A percentile compares a stretch with the other conserved stretches of the same genome.
phyloP scores from a whole-genome alignment of 2,113 vertebrate species.

The Scophthalmus maximus region DNA sequence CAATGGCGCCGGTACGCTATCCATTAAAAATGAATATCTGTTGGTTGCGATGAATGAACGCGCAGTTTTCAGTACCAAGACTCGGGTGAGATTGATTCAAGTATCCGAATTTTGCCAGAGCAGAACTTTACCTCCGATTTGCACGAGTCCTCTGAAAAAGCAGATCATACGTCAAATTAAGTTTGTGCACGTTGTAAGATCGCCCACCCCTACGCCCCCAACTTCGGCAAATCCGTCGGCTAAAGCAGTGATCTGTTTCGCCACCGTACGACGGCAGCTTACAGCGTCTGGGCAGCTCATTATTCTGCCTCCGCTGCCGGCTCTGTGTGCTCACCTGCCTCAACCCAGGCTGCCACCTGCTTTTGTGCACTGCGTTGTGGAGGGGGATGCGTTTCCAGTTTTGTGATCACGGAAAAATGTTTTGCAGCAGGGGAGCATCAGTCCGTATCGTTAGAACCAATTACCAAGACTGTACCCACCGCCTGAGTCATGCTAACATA shows the following conservation, averaged over 20 bases:
- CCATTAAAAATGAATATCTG: too few species aligned
- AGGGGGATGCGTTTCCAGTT: slow-evolving; percentile 23
- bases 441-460: slow-evolving; percentile 41
- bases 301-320: slow-evolving; percentile 37
- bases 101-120: too few species aligned
- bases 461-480: slow-evolving; percentile 26
- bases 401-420: slow-evolving; percentile 21
- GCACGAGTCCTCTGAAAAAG: too few species aligned
- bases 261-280: slow-evolving; percentile 18
- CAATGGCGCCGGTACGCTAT: too few species aligned
- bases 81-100: too few species aligned
- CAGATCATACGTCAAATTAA: too few species aligned
- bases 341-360: slow-evolving; percentile 28
- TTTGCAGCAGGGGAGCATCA: not conserved
- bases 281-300: slow-evolving; percentile 36
- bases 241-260: slow-evolving; percentile 25
- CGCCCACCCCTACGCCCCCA: slow-evolving; percentile 6
- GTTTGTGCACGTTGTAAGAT: too few species aligned
- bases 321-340: slow-evolving; percentile 43
- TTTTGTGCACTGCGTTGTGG: slow-evolving; percentile 3
- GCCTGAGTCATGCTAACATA: slow-evolving; percentile 43
- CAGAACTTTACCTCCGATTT: too few species aligned
- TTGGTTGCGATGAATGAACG: too few species aligned
- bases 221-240: slow-evolving; percentile 15
- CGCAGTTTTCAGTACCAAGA: too few species aligned